Evolutionary conservation across 2,888 invertebrate genomes (phyloP).

Genomic region (Diplolepis rosae): DNA sequence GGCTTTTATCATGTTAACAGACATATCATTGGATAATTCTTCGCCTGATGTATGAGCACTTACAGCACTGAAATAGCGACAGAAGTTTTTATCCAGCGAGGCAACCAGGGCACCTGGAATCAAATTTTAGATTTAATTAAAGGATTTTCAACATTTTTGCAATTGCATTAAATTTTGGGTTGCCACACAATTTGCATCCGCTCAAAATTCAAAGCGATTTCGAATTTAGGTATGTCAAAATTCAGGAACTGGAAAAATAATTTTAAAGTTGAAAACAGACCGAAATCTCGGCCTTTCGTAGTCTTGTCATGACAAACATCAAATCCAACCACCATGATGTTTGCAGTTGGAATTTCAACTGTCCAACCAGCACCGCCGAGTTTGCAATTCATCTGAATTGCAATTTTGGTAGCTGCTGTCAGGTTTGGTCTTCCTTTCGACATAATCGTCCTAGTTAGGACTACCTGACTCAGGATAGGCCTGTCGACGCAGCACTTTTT

Average conservation of each 20-base stretch:
- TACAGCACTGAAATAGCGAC: slow-evolving; percentile 84
- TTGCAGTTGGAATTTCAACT: slow-evolving; percentile 80
- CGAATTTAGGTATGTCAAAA: too few species aligned
- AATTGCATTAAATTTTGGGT: too few species aligned
- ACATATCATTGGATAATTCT: slow-evolving; percentile 84
- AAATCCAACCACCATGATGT: slow-evolving; percentile 89
- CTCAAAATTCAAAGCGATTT: too few species aligned
- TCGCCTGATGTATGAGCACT: slow-evolving; percentile 84
- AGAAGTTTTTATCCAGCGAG: slow-evolving; percentile 77
- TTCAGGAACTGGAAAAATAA: too few species aligned
- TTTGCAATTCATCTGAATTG: slow-evolving; percentile 95
- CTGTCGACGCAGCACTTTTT: slow-evolving; percentile 88
- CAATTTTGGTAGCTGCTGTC: slow-evolving; percentile 93
- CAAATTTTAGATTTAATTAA: too few species aligned
- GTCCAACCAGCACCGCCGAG: slow-evolving; percentile 94
- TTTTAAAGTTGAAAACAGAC: too few species aligned
- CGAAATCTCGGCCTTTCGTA: slow-evolving; percentile 75
- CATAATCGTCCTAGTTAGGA: slow-evolving; percentile 76
- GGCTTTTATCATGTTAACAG: slow-evolving; percentile 78
- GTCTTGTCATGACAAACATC: slow-evolving; percentile 92
- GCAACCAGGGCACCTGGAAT: slow-evolving; percentile 86
- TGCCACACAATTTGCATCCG: too few species aligned
- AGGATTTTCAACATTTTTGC: too few species aligned
- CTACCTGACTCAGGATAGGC: slow-evolving; percentile 82
- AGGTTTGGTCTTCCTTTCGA: slow-evolving; percentile 76